phyloP scores from a whole-genome alignment of 2,888 invertebrate genomes.

The Omphaloscelis lunosa region DNA sequence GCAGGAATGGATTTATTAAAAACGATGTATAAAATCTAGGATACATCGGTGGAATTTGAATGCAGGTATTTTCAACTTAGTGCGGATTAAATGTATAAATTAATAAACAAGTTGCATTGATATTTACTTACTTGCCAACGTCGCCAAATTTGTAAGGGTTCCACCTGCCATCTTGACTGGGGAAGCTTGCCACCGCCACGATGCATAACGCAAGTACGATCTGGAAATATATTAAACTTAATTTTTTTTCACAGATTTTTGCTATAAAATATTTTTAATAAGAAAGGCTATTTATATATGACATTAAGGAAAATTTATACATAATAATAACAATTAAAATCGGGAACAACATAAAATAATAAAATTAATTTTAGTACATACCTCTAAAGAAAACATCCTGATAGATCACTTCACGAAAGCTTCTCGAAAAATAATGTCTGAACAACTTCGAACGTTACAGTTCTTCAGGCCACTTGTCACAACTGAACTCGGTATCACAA shows the following conservation, averaged over 20 bases:
- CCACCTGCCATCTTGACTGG: conserved; percentile 84
- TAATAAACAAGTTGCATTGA: conserved; percentile 68
- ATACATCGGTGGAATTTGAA: conserved; percentile 24
- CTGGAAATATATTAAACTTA: conserved; percentile 70
- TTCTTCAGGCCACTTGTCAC: conserved; percentile 81
- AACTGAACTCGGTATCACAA: conserved; percentile 78
- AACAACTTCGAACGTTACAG: conserved; percentile 72
- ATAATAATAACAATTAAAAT: neutral
- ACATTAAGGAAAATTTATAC: neutral
- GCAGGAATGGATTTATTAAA: conserved; percentile 28
- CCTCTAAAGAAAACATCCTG: conserved; percentile 84
- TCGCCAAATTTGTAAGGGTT: conserved; percentile 84
- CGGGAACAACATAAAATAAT: neutral
- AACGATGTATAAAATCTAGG: conserved; percentile 3
- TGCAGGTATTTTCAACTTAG: conserved; percentile 28
- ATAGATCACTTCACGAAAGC: conserved; percentile 74
- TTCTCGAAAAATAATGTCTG: conserved; percentile 57
- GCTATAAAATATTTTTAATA: neutral
- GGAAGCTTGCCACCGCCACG: conserved; percentile 77
- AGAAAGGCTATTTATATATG: neutral
- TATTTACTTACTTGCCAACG: conserved; percentile 87
- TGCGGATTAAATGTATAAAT: conserved; percentile 58
- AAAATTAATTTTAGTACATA: conserved; percentile 61
- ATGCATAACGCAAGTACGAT: conserved; percentile 80
- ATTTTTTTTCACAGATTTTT: conserved; percentile 6